These are phyloP conservation scores for Eueides isabella DNA, from an alignment of 1,140 invertebrate species.

Conservation along the genomic window DNA sequence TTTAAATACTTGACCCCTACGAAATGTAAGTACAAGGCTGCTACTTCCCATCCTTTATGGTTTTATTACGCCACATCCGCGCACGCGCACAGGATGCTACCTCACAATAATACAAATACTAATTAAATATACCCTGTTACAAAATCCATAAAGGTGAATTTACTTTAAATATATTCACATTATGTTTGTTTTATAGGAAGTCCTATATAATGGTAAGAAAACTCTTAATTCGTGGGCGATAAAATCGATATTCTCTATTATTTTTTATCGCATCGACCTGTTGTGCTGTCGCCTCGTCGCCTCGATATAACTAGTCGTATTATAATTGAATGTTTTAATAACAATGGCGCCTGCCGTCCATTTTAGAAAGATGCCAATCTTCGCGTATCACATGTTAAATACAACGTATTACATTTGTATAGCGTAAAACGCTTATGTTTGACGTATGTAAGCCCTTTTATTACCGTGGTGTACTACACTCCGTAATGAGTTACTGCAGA, in stretches of 20 bases:
- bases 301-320: conserved; percentile 34
- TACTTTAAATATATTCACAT: background rate
- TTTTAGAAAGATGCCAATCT: conserved; percentile 17
- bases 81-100: conserved; percentile 64
- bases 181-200: background rate
- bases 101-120: conserved; percentile 12
- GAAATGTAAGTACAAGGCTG: conserved; percentile 41
- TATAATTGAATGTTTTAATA: conserved; percentile 37
- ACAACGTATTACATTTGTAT: too few species aligned
- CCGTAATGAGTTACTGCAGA: too few species aligned
- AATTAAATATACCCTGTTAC: background rate
- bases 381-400: background rate
- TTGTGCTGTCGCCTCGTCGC: conserved; percentile 25
- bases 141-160: background rate
- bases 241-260: conserved; percentile 18
- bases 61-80: conserved; percentile 71
- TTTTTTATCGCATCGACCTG: background rate
- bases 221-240: conserved; percentile 21
- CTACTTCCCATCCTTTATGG: conserved; percentile 54
- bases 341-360: conserved; percentile 36
- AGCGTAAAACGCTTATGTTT: too few species aligned
- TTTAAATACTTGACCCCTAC: conserved; percentile 10
- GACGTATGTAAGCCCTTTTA: too few species aligned
- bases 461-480: too few species aligned
- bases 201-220: conserved; percentile 2